These are phyloP conservation scores for Acromyrmex echinatior DNA, from an alignment of 1,140 invertebrate genomes.

Conservation along the genomic window DNA sequence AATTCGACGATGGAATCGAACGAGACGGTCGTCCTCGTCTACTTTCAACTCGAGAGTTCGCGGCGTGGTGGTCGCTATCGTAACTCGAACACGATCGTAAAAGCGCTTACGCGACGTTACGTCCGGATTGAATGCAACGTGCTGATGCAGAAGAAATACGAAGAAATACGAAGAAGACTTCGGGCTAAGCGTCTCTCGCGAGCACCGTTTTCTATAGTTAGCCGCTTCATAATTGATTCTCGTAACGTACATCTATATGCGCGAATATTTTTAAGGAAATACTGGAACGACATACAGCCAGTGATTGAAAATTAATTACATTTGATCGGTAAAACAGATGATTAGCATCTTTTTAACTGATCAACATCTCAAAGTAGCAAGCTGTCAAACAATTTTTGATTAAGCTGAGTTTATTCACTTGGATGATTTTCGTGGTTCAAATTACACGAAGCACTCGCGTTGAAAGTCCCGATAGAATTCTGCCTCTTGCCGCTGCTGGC, in stretches of 20 bases:
- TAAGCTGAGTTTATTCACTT: background rate
- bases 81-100: conserved; percentile 76
- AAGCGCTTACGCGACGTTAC: conserved; percentile 79
- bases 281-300: too few relatives aligned
- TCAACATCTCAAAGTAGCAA: background rate
- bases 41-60: conserved; percentile 56
- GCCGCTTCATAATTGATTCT: conserved; percentile 22
- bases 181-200: conserved; percentile 60
- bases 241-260: background rate
- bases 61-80: conserved; percentile 70
- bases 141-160: conserved; percentile 70
- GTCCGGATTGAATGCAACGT: conserved; percentile 73
- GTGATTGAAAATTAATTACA: too few relatives aligned
- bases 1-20: conserved; percentile 77
- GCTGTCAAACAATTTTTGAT: conserved; percentile 1
- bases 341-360: too few relatives aligned
- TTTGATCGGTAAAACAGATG: too few relatives aligned
- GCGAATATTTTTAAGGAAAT: conserved; percentile 12
- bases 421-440: background rate
- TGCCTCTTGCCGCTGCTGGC: background rate
- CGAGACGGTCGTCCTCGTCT: conserved; percentile 65
- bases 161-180: conserved; percentile 39
- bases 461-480: conserved; percentile 25
- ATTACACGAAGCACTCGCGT: background rate
- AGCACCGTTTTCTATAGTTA: conserved; percentile 27